Percentiles rank a stretch among this genome's conserved stretches.
These are phyloP conservation scores for Protophormia terraenovae DNA, from an alignment of 2,888 invertebrate genomes.

Conservation along the genomic window DNA sequence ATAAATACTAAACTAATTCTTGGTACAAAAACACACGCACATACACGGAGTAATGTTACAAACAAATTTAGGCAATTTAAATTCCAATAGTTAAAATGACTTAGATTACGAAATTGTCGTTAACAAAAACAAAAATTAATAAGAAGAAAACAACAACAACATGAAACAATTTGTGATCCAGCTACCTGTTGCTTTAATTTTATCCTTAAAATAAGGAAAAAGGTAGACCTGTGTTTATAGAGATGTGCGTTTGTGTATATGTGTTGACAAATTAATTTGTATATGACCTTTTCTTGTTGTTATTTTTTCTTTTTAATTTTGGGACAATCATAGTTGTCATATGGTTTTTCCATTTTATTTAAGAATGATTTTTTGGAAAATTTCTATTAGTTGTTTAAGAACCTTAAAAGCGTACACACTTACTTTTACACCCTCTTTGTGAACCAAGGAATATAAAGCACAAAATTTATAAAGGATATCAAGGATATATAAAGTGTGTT, in stretches of 20 bases:
- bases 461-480: background rate
- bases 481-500: constrained; percentile 6
- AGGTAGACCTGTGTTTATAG: background rate
- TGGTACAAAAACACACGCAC: background rate
- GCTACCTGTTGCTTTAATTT: constrained; percentile 46
- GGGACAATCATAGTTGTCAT: background rate
- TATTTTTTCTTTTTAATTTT: background rate
- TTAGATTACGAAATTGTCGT: background rate
- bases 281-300: constrained; percentile 13
- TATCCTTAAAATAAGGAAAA: background rate
- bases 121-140: background rate
- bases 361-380: constrained; percentile 19
- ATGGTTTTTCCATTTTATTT: constrained; percentile 38
- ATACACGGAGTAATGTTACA: background rate
- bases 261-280: constrained; percentile 10
- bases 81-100: constrained; percentile 13
- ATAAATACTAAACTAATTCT: background rate
- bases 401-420: constrained; percentile 42
- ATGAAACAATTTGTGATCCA: background rate
- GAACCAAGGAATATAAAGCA: background rate
- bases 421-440: background rate
- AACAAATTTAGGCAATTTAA: background rate
- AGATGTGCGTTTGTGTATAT: background rate
- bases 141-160: background rate
- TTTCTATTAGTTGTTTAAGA: constrained; percentile 42